Conservation (phyloP, 2,888 invertebrate genomes). For the Bibio marci region DNA sequence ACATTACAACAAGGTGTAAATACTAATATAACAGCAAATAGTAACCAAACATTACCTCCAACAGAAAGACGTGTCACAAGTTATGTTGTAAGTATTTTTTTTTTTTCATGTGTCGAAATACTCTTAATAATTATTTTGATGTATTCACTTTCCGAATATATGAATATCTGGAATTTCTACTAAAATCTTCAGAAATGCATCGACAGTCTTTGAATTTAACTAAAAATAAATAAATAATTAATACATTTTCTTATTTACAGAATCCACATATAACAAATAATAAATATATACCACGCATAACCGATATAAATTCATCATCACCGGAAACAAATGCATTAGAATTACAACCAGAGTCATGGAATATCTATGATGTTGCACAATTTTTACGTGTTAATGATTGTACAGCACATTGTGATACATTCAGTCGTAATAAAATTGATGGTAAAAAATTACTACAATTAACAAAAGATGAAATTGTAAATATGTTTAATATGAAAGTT, state of each 20-base stretch:
- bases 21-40: conserved; percentile 27
- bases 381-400: conserved; percentile 81
- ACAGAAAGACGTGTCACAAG: conserved; percentile 43
- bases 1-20: conserved; percentile 6
- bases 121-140: conserved; percentile 1
- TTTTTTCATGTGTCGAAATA: background rate
- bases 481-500: conserved; percentile 80
- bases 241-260: conserved; percentile 13
- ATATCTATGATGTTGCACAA: conserved; percentile 68
- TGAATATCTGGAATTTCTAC: too few relatives aligned
- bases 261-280: conserved; percentile 32
- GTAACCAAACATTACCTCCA: conserved; percentile 30
- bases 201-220: too few relatives aligned
- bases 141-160: background rate
- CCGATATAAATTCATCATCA: conserved; percentile 19
- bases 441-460: conserved; percentile 65
- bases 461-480: conserved; percentile 79
- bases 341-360: conserved; percentile 53
- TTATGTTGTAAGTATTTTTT: conserved; percentile 34
- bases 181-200: too few relatives aligned
- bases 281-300: conserved; percentile 38
- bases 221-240: too few relatives aligned
- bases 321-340: conserved; percentile 12
- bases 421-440: conserved; percentile 54
- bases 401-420: conserved; percentile 50